These are phyloP conservation scores for Molossus alvarezi DNA, from an alignment of 2,797 vertebrate genomes.

Conservation along the genomic window DNA sequence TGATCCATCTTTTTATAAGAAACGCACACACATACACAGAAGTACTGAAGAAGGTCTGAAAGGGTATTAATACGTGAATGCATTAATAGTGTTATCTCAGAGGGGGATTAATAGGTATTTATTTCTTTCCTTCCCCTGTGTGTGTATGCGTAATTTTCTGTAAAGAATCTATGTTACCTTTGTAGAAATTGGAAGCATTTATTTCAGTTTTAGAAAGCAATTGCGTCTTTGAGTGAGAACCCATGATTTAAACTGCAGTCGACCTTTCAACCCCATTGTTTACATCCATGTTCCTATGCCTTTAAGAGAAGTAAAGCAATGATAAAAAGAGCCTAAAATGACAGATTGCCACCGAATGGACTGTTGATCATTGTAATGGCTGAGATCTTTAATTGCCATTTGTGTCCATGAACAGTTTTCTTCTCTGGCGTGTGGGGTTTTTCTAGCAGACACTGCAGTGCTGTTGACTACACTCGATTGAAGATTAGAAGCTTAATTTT, in stretches of 20 bases:
- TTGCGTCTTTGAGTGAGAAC: background rate
- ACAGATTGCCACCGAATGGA: background rate
- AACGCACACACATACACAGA: background rate
- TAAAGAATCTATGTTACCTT: background rate
- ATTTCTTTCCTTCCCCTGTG: background rate
- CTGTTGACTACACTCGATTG: background rate
- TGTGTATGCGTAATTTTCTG: background rate
- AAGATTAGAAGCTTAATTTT: background rate
- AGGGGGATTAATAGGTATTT: background rate
- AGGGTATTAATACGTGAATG: no score
- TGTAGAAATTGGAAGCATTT: background rate
- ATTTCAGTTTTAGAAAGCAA: constrained; percentile 25
- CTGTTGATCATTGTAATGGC: background rate
- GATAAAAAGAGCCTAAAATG: background rate
- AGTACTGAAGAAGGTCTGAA: background rate
- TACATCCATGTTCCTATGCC: background rate
- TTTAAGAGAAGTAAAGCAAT: background rate
- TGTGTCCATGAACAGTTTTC: background rate
- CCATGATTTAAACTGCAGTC: background rate
- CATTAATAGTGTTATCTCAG: background rate
- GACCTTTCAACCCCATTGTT: background rate
- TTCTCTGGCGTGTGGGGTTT: background rate
- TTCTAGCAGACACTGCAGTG: background rate
- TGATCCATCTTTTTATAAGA: constrained; percentile 32
- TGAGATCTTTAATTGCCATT: background rate